Base-by-base conservation (phyloP, 64 coral and sea anemone genomes). In the Trachythela sp. region DNA sequence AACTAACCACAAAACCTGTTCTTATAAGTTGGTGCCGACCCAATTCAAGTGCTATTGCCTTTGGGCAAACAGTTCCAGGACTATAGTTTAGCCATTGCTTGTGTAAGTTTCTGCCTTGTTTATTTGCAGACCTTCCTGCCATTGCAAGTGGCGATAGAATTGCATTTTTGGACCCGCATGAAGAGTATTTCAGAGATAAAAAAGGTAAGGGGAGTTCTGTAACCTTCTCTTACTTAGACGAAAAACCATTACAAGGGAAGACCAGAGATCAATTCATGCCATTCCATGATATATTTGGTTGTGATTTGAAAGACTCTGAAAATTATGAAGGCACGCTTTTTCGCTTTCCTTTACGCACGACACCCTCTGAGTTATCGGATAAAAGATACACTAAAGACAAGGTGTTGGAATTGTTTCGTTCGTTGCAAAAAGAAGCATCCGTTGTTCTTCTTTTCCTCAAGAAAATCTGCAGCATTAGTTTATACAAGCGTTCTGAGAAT, bases 261-360 rank as follows among this genome's bases (percentile, higher is more conserved):
- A 92, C 89, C 13, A 83, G 92, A 0, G 92, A 97, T 60, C 92
- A 97, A 60, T 97, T 97, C 37, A 48, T 77, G 13, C 95, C 95
- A 6, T 97, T 94, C 77, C 94, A 92, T 30, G 88, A 86, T 1
- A 56, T 97, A 80, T 90, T 97, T 84, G 59, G 90, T 41, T 97
- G 92, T 15, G 76, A 36, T 9, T 8, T 97, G 92, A 22, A 43
- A 13, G 5, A 40, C 30, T 36, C 92, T 90, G 20, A 64, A 26
- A 41, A 83, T 17, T 97, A 97, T 48, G 77, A 92, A 4, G 95
- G 95, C 11, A 97, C 95, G 10, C 67, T 97, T 8, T 97, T 97
- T 88, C 95, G 95, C 34, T 97, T 97, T 35, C 95, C 95, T 9
- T 84, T 97, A 15, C 70, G 95, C 60, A 27, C 43, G 24, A 8